Percentiles rank a stretch among this genome's conserved stretches.
These are phyloP conservation scores for Epinotia nisella DNA, from an alignment of 2,888 invertebrate genomes.

Conservation along the genomic window DNA sequence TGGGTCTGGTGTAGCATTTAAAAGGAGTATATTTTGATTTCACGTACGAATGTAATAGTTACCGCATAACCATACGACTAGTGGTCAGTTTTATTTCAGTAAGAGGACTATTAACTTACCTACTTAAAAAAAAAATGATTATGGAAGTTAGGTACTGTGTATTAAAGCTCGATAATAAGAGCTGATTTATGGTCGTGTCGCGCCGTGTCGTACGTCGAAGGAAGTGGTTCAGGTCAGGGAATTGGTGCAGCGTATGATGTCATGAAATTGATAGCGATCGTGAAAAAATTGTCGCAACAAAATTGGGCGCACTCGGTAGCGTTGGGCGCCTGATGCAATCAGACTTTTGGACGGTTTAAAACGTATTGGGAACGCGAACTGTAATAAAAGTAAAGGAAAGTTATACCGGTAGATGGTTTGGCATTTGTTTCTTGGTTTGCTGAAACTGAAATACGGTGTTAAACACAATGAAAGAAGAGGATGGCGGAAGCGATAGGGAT, in stretches of 20 bases:
- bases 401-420: neutral
- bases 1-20: too few species aligned
- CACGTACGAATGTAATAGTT: too few species aligned
- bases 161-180: too few species aligned
- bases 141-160: too few species aligned
- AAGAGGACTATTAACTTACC: too few species aligned
- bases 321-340: neutral
- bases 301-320: neutral
- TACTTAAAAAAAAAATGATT: too few species aligned
- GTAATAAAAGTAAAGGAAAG: neutral
- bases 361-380: neutral
- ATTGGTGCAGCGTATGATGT: conserved; percentile 51
- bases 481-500: neutral
- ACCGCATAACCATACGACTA: too few species aligned
- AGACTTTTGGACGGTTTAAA: neutral
- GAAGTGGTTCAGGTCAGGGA: conserved; percentile 54
- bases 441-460: too few species aligned
- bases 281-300: conserved; percentile 9
- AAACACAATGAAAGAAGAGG: neutral
- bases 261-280: conserved; percentile 36
- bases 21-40: too few species aligned
- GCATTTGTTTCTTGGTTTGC: too few species aligned
- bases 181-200: conserved; percentile 58
- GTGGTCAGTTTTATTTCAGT: too few species aligned
- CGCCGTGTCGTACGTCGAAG: conserved; percentile 47